Evolutionary conservation across 2,888 invertebrate genomes (phyloP).

Genomic region (Eilema caniola): DNA sequence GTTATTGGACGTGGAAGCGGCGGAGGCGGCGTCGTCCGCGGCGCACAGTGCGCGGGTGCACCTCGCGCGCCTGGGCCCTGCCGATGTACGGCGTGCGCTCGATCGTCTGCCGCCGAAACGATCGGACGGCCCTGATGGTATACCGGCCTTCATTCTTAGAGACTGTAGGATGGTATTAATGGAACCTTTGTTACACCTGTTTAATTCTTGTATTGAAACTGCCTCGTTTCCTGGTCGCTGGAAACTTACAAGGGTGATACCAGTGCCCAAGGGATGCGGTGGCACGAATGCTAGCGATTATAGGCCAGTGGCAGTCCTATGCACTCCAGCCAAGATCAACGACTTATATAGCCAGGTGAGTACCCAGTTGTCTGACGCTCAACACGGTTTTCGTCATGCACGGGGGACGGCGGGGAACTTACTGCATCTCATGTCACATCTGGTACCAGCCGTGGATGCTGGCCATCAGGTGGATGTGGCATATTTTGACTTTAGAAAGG

Average conservation of each 20-base stretch:
- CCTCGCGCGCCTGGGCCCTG: no score
- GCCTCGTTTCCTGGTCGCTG: background rate
- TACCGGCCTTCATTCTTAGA: background rate
- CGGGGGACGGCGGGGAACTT: conserved; percentile 8
- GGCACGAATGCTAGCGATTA: background rate
- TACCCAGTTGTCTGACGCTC: conserved; percentile 2
- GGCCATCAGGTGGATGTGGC: conserved; percentile 16
- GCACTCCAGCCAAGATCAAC: no score
- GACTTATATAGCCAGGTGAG: background rate
- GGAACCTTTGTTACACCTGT: background rate
- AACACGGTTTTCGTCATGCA: background rate
- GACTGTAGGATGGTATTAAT: background rate
- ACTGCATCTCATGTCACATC: conserved; percentile 15
- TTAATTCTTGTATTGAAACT: background rate
- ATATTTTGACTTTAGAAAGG: conserved; percentile 22
- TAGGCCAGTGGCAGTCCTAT: conserved; percentile 1
- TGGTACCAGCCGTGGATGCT: conserved; percentile 14
- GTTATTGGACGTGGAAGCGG: no score
- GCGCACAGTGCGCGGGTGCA: no score
- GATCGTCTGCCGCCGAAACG: no score
- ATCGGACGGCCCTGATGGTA: background rate
- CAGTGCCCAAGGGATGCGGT: background rate
- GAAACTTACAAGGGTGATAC: background rate
- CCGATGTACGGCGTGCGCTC: no score
- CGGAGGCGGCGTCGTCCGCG: no score